Conservation (phyloP, 2,797 vertebrate species). For the Aldrovandia affinis region DNA sequence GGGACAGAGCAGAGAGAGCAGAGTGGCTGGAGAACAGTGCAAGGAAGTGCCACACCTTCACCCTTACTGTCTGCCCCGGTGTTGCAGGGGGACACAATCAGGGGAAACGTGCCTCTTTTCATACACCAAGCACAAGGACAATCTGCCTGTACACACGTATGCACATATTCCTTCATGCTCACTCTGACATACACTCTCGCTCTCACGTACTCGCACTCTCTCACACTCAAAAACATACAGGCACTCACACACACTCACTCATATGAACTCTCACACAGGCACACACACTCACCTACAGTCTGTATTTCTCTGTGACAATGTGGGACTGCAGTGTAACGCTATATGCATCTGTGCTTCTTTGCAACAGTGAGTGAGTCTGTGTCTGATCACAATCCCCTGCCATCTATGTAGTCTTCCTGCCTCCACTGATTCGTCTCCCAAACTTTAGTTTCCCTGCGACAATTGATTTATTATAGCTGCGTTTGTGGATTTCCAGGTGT, state of each 20-base stretch:
- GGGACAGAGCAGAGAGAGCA: not conserved
- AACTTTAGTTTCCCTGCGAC: not conserved
- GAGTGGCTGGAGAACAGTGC: not conserved
- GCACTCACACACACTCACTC: not conserved
- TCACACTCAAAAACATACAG: not conserved
- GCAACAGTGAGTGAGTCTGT: too few species aligned
- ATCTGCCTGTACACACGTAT: not conserved
- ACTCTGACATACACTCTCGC: not conserved
- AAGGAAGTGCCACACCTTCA: constrained; percentile 28
- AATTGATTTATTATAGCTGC: not conserved
- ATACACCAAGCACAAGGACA: not conserved
- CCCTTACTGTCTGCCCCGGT: not conserved
- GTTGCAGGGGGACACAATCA: not conserved
- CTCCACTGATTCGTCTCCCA: not conserved
- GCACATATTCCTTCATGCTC: not conserved
- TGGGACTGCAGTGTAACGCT: too few species aligned
- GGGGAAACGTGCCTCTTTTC: constrained; percentile 17
- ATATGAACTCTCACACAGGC: not conserved
- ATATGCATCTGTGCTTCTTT: too few species aligned
- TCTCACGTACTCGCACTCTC: not conserved
- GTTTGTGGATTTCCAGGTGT: not conserved
- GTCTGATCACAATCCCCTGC: too few species aligned
- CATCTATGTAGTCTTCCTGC: too few species aligned
- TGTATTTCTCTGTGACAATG: too few species aligned
- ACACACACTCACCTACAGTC: too few species aligned